Conservation (phyloP, 1,140 invertebrate species). For the Monochamus saltuarius region DNA sequence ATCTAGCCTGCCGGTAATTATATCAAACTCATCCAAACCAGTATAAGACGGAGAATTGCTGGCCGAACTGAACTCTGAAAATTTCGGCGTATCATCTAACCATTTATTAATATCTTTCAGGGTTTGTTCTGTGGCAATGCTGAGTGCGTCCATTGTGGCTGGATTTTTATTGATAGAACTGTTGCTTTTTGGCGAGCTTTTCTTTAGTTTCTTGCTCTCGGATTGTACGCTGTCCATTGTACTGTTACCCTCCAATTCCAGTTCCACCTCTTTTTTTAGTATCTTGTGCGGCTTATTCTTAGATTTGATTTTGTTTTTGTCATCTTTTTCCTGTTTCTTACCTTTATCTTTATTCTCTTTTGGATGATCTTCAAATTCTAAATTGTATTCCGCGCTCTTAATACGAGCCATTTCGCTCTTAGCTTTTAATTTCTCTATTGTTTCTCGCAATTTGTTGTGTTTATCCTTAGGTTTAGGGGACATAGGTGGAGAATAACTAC, state of each 20-base stretch:
- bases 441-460: slow-evolving; percentile 60
- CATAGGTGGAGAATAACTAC: slow-evolving; percentile 5
- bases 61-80: slow-evolving; percentile 70
- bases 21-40: slow-evolving; percentile 56
- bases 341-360: slow-evolving; percentile 43
- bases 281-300: slow-evolving; percentile 31
- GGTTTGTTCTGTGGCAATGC: slow-evolving; percentile 77
- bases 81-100: slow-evolving; percentile 78
- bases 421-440: slow-evolving; percentile 65
- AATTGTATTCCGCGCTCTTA: slow-evolving; percentile 27
- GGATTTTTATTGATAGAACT: slow-evolving; percentile 26
- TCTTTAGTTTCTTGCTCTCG: slow-evolving; percentile 45
- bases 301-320: slow-evolving; percentile 40
- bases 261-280: slow-evolving; percentile 33
- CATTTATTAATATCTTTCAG: slow-evolving; percentile 86
- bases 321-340: slow-evolving; percentile 37
- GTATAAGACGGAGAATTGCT: slow-evolving; percentile 69
- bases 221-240: slow-evolving; percentile 39
- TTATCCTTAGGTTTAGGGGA: slow-evolving; percentile 57
- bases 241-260: slow-evolving; percentile 42
- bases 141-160: slow-evolving; percentile 67
- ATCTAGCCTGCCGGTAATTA: slow-evolving; percentile 28
- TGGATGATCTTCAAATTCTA: slow-evolving; percentile 34
- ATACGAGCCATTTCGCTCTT: slow-evolving; percentile 57
- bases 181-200: slow-evolving; percentile 18